phyloP scores from a whole-genome alignment of 2,888 invertebrate species.

The Hypolimnas misippus region DNA sequence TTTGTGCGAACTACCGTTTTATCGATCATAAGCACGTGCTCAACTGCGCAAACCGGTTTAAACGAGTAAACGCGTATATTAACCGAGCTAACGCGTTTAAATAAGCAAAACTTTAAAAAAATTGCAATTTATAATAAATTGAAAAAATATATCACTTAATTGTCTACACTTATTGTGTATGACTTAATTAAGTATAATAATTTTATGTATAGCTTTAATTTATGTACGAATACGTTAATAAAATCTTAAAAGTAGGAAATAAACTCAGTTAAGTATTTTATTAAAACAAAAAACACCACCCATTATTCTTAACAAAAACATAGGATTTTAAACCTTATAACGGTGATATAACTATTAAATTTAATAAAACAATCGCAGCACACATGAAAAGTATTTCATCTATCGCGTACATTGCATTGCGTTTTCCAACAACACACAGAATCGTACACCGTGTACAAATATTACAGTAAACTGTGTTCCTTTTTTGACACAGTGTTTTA shows the following conservation, averaged over 20 bases:
- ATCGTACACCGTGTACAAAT: slow-evolving; percentile 21
- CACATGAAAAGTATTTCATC: slow-evolving; percentile 17
- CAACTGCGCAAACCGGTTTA: background rate
- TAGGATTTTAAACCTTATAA: slow-evolving; percentile 4
- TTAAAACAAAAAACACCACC: slow-evolving; percentile 20
- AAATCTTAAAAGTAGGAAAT: slow-evolving; percentile 28
- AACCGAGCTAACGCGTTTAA: background rate
- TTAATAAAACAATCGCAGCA: background rate
- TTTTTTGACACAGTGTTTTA: slow-evolving; percentile 22
- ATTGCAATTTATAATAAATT: background rate
- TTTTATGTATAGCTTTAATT: slow-evolving; percentile 2
- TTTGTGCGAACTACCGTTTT: background rate
- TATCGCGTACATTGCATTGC: slow-evolving; percentile 14
- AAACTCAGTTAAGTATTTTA: slow-evolving; percentile 25
- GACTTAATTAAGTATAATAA: background rate
- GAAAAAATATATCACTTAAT: background rate
- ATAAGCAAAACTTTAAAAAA: background rate
- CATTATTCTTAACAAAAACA: slow-evolving; percentile 4
- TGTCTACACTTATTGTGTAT: background rate
- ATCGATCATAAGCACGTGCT: background rate
- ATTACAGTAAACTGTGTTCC: slow-evolving; percentile 21
- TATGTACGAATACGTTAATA: background rate
- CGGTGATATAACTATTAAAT: slow-evolving; percentile 17
- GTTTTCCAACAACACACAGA: slow-evolving; percentile 28
- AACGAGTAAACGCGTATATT: background rate